These are phyloP conservation scores for Apocrypta bakeri DNA, from an alignment of 1,140 invertebrate species.

Conservation along the genomic window DNA sequence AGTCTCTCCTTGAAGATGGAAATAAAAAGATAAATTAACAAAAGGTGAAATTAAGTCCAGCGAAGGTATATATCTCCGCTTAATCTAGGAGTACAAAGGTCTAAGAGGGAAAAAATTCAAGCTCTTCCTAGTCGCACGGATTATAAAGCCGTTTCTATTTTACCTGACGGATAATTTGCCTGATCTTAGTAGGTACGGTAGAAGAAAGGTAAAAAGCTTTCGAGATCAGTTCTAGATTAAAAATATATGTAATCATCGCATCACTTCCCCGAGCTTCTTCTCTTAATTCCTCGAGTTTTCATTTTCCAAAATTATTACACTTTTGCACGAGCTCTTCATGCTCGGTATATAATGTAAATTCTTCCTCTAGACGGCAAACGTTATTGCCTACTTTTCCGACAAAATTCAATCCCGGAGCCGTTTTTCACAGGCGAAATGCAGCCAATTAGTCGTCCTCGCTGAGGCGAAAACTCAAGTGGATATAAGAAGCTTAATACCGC, in stretches of 20 bases:
- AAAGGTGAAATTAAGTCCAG: conserved; percentile 1
- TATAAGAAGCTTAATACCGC: neutral
- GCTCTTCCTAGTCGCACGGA: neutral
- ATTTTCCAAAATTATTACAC: neutral
- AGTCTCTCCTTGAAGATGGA: too few relatives aligned
- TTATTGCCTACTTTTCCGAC: neutral
- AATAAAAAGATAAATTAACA: neutral
- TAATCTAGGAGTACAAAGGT: neutral
- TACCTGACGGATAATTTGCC: neutral
- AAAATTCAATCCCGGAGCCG: neutral
- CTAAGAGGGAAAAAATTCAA: neutral
- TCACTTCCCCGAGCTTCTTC: too few relatives aligned
- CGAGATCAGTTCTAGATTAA: too few relatives aligned
- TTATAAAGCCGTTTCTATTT: neutral
- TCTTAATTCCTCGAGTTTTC: neutral
- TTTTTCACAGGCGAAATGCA: neutral
- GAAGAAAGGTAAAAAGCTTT: neutral
- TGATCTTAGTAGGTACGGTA: neutral
- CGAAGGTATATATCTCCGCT: neutral
- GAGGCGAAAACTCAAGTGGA: neutral
- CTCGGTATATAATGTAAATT: neutral
- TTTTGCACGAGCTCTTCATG: too few relatives aligned
- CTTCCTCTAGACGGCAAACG: neutral
- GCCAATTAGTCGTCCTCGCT: neutral
- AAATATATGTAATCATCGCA: too few relatives aligned